Percentiles rank a stretch among this genome's conserved stretches.
phyloP scores from a whole-genome alignment of 2,797 vertebrate genomes.

The Oceanodroma leucorhoa region DNA sequence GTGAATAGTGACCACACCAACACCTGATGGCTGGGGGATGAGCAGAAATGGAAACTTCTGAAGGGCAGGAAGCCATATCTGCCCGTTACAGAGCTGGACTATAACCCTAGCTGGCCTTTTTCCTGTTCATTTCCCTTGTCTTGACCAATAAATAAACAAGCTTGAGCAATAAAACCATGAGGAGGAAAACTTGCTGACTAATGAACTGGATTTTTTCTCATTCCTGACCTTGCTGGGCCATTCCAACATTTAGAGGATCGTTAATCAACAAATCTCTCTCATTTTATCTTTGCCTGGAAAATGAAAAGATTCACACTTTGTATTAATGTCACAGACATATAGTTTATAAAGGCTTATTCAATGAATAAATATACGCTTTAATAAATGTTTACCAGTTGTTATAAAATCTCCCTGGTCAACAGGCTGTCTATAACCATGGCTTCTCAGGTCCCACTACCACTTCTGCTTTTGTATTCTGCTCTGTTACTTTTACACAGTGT shows the following conservation, averaged over 20 bases:
- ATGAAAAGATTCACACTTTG: background rate
- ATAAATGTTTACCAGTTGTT: background rate
- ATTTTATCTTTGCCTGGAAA: slow-evolving; percentile 32
- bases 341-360: background rate
- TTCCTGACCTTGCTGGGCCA: slow-evolving; percentile 18
- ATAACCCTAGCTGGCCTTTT: background rate
- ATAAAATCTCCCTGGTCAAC: background rate
- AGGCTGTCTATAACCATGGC: background rate
- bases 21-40: background rate
- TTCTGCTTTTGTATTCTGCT: background rate
- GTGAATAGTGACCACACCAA: background rate
- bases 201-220: slow-evolving; percentile 39
- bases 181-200: slow-evolving; percentile 38
- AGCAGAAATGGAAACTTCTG: background rate
- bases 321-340: background rate
- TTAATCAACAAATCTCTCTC: slow-evolving; percentile 52
- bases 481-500: background rate
- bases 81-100: background rate
- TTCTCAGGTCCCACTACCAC: background rate
- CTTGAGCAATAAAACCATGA: slow-evolving; percentile 21
- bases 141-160: slow-evolving; percentile 31
- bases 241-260: slow-evolving; percentile 30
- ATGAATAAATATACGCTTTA: background rate
- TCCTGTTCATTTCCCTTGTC: background rate
- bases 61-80: background rate